A percentile compares a stretch with the other conserved stretches of the same genome.
Conservation (phyloP, 2,797 vertebrate species). For the Chaetophractus vellerosus region DNA sequence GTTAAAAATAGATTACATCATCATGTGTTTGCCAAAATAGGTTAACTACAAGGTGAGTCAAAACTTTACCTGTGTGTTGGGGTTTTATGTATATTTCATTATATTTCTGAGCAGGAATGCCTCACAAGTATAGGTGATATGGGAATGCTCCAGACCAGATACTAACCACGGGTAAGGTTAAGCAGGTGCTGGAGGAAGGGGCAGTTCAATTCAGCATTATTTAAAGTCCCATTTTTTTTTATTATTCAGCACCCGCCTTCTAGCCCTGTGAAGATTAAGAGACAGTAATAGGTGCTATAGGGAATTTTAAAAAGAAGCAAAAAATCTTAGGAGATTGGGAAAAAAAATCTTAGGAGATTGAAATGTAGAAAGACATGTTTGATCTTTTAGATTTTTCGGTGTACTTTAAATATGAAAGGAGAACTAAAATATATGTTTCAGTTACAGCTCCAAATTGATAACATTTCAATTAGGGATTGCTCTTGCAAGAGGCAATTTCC, state of each 20-base stretch:
- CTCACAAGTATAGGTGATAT: background rate
- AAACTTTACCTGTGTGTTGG: background rate
- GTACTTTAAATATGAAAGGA: background rate
- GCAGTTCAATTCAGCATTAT: background rate
- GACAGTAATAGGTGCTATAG: background rate
- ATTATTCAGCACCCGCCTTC: background rate
- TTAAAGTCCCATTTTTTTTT: background rate
- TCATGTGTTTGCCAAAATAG: background rate
- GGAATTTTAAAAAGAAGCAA: background rate
- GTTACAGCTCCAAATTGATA: background rate
- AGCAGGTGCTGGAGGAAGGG: background rate
- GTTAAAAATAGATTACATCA: background rate
- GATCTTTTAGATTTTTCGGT: background rate
- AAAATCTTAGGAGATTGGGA: background rate
- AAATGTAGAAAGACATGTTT: background rate
- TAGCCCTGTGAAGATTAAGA: background rate
- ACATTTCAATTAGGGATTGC: conserved; percentile 14
- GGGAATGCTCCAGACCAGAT: background rate
- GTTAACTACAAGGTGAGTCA: background rate
- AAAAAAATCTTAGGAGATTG: background rate
- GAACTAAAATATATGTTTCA: background rate
- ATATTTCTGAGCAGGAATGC: background rate
- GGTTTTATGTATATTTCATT: background rate
- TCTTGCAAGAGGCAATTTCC: background rate
- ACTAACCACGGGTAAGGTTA: background rate